Base-by-base conservation (phyloP, 2,888 invertebrate genomes). In the Apantesis nais region DNA sequence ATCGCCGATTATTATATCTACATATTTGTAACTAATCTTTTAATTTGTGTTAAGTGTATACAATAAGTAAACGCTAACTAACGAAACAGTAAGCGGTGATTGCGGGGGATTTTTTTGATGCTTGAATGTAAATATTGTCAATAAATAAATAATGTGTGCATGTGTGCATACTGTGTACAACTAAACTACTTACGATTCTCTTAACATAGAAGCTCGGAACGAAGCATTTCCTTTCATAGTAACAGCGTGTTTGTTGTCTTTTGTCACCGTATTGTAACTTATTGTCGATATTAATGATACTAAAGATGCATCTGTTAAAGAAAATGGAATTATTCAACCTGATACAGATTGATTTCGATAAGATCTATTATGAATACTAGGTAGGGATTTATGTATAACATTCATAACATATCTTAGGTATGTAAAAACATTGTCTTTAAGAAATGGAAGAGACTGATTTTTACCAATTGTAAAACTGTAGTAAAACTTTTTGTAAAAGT, bases 181-280 rank as follows among this genome's bases (percentile, higher is more conserved):
- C 0, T 41, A 34, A 12, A 65, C 1, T 39, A 66, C 66, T 66
- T 58, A 66, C 66, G 39, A 58, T 55, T 58, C 66, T 41, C 58
- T 66, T 29, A 66, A 41, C 29, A 39, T 39, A 41, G 66, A 52
- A 22, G 66, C 66, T 58, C 66, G 66, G 29, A 58, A 66, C 7
- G n/a, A 66, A 29, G 41, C 25, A 41, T 8, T n/a, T 19, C 58
- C 58, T 39, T 39, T 58, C 7, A 37, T 12, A 52, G 52, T 55
- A 16, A 16, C n/a, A 9, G n/a, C 2, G 19, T 11, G n/a, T 14
- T 37, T 52, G 4, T n/a, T 65, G n/a, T 52, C 3, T 37, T 58
- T 39, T 12, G 52, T 22, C 31, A 52, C 52, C 8, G 37, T 14
- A 12, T 62, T 68, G 14, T 63, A 55, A 29, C 52, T 62, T 37